phyloP scores from a whole-genome alignment of 2,888 invertebrate species.

The Mythimna loreyi region DNA sequence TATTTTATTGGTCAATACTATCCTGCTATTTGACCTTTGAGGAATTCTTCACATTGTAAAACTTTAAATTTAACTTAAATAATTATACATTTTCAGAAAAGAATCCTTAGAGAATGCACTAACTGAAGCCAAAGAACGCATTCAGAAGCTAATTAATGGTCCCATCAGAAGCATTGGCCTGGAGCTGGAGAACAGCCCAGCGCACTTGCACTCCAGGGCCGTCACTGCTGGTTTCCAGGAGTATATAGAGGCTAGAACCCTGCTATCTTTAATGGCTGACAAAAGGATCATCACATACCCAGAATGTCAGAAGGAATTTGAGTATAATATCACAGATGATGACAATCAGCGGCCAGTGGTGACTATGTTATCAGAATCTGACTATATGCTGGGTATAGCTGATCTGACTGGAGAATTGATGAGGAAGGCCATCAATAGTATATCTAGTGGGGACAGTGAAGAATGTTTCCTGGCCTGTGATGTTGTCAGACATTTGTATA shows the following conservation, averaged over 20 bases:
- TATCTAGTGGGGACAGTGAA: conserved; percentile 94
- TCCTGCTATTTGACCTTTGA: too few species aligned
- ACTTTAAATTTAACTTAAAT: too few species aligned
- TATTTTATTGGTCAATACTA: too few species aligned
- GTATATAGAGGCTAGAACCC: conserved; percentile 96
- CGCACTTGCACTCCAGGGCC: conserved; percentile 85
- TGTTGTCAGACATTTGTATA: conserved; percentile 93
- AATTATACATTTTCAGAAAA: conserved; percentile 73
- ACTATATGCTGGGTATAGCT: conserved; percentile 94
- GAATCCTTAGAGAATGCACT: conserved; percentile 78
- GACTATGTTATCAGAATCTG: conserved; percentile 85
- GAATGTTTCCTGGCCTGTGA: conserved; percentile 93
- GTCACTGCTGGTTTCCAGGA: conserved; percentile 92
- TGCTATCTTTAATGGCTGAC: conserved; percentile 93
- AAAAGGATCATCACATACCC: conserved; percentile 91
- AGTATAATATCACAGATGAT: conserved; percentile 75
- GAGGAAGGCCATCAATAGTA: conserved; percentile 96
- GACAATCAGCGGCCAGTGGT: conserved; percentile 71
- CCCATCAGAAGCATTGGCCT: conserved; percentile 91
- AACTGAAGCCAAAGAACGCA: conserved; percentile 91
- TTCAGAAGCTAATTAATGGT: conserved; percentile 91
- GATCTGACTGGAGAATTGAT: conserved; percentile 98
- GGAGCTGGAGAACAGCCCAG: conserved; percentile 94
- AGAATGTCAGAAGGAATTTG: conserved; percentile 90
- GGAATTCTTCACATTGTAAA: too few species aligned